Evolutionary conservation across 1,140 invertebrate species (phyloP).

Genomic region (Bradynema listronoti): DNA sequence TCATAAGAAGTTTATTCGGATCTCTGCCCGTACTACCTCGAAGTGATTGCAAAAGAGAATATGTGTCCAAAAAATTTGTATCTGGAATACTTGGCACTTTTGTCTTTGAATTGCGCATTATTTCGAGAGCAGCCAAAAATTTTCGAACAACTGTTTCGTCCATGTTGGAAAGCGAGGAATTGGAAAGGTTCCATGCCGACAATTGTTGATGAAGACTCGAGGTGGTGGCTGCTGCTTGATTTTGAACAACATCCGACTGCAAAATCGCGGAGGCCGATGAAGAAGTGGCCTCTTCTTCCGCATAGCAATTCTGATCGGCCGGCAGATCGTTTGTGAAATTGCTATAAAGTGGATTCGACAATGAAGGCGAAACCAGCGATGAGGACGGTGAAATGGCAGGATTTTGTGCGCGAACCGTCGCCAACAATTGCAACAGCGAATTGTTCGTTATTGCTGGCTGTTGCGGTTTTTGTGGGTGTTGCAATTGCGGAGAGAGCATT

Average conservation of each 20-base stretch:
- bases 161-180: too few species aligned
- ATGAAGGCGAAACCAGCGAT: slow-evolving; percentile 7
- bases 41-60: too few species aligned
- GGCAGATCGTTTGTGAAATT: not conserved
- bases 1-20: too few species aligned
- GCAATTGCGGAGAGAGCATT: slow-evolving; percentile 8
- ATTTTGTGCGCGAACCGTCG: slow-evolving; percentile 8
- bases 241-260: not conserved
- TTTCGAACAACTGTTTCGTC: too few species aligned
- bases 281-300: not conserved
- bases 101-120: too few species aligned
- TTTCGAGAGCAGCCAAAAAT: too few species aligned
- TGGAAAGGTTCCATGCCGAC: too few species aligned
- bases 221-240: not conserved
- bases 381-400: slow-evolving; percentile 8
- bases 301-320: not conserved
- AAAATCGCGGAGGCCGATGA: not conserved
- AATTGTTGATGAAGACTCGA: too few species aligned
- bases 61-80: too few species aligned
- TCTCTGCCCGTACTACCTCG: too few species aligned
- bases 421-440: slow-evolving; percentile 7
- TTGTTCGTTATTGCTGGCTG: not conserved
- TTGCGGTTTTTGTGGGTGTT: not conserved
- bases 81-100: too few species aligned
- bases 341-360: not conserved